These are phyloP conservation scores for Caracal caracal DNA, from an alignment of 2,113 vertebrate genomes.

Conservation along the genomic window DNA sequence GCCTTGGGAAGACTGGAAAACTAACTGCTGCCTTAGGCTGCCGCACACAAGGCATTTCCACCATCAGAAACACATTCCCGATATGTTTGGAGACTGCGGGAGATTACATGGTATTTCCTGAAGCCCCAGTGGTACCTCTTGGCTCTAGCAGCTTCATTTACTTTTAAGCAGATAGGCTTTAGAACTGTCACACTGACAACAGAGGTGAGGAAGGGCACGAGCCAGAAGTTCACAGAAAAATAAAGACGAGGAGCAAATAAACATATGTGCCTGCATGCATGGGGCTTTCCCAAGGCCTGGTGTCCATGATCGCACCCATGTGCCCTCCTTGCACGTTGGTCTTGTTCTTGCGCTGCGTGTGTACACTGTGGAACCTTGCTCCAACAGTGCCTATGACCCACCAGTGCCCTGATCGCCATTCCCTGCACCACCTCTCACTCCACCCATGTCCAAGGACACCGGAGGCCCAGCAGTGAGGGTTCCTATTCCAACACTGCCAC, in stretches of 20 bases:
- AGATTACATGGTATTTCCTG: no score
- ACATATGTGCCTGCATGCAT: accelerated
- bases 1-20: not conserved
- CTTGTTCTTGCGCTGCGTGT: not conserved
- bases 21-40: not conserved
- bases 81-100: accelerated
- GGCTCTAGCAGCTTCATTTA: not conserved
- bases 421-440: not conserved
- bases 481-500: not conserved
- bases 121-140: not conserved
- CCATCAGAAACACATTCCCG: no score
- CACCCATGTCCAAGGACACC: not conserved
- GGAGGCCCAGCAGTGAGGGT: not conserved
- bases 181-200: not conserved
- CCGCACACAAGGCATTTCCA: accelerated
- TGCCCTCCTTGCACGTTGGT: not conserved
- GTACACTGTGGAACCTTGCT: not conserved
- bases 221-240: not conserved
- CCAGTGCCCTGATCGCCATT: not conserved
- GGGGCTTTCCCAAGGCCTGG: not conserved
- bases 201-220: not conserved
- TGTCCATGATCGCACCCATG: accelerated
- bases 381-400: not conserved
- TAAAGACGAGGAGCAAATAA: accelerated
- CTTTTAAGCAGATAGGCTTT: not conserved